Percentiles rank a stretch among this genome's conserved stretches.
Evolutionary conservation across 2,797 vertebrate species (phyloP).

Genomic region (Labeo calbasu): DNA sequence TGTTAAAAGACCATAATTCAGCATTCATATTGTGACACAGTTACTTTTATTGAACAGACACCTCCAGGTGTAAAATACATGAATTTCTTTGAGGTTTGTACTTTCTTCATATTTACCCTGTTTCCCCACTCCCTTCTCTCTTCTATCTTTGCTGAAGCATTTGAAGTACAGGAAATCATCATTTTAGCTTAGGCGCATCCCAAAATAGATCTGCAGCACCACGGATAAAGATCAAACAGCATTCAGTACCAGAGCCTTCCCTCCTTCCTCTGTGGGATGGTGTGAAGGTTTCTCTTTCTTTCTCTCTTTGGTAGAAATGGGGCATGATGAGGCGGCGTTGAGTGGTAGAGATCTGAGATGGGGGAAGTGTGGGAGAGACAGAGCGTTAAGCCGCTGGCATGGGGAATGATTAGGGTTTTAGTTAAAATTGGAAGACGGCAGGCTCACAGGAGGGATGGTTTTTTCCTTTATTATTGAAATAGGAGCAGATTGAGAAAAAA

Average conservation of each 20-base stretch:
- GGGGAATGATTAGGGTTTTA: conserved; percentile 59
- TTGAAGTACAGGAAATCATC: conserved; percentile 60
- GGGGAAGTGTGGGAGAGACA: conserved; percentile 36
- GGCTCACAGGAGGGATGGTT: conserved; percentile 50
- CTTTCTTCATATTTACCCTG: not conserved
- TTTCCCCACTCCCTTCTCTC: not conserved
- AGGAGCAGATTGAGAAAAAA: conserved; percentile 33
- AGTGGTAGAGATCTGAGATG: conserved; percentile 24
- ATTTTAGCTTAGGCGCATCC: conserved; percentile 59
- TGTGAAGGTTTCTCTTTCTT: conserved; percentile 38
- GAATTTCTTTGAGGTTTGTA: conserved; percentile 12
- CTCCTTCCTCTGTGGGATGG: conserved; percentile 44
- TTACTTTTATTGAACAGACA: conserved; percentile 56
- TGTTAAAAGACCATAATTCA: conserved; percentile 24
- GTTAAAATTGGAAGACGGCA: conserved; percentile 57
- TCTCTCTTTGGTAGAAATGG: conserved; percentile 59
- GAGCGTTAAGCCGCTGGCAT: conserved; percentile 57
- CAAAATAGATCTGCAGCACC: conserved; percentile 63
- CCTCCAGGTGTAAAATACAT: conserved; percentile 16
- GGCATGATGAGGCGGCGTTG: conserved; percentile 44
- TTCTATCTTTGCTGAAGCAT: conserved; percentile 35
- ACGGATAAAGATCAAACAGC: conserved; percentile 70
- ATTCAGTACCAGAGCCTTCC: conserved; percentile 56
- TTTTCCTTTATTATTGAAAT: conserved; percentile 49
- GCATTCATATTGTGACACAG: conserved; percentile 16